phyloP scores from a whole-genome alignment of 2,797 vertebrate genomes.

The Sebastes diploproa region DNA sequence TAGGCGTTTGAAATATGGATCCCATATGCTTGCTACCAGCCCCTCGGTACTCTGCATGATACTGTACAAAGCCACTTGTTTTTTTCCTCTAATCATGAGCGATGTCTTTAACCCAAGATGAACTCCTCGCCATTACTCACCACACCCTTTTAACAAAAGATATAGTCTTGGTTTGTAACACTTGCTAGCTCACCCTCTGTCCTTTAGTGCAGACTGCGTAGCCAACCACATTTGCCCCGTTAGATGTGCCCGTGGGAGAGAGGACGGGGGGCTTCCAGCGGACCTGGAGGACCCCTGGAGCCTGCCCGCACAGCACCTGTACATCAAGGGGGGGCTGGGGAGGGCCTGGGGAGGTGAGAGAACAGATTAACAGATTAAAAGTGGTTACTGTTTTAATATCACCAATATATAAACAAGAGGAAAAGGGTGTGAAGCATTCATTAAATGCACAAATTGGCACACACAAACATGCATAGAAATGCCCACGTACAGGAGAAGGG shows the following conservation, averaged over 20 bases:
- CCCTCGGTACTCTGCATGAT: not conserved
- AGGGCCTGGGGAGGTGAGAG: conserved; percentile 83
- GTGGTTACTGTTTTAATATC: not conserved
- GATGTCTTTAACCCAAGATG: conserved; percentile 1
- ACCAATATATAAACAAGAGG: not conserved
- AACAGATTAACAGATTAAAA: not conserved
- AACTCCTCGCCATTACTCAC: not conserved
- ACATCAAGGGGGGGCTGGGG: conserved; percentile 93
- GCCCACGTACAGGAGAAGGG: conserved; percentile 6
- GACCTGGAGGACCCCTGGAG: conserved; percentile 87
- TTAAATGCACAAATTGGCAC: conserved; percentile 45
- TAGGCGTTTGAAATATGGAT: not conserved
- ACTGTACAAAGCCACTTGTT: not conserved
- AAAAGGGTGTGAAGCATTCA: conserved; percentile 47
- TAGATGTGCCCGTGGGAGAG: conserved; percentile 89
- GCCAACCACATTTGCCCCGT: conserved; percentile 92
- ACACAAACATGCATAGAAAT: conserved; percentile 59
- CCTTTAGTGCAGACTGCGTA: conserved; percentile 95
- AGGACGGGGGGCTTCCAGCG: conserved; percentile 91
- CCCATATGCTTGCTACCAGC: not conserved
- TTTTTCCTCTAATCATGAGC: not conserved
- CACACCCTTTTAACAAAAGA: not conserved
- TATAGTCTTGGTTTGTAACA: not conserved
- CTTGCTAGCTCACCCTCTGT: conserved; percentile 85
- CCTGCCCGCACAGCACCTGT: conserved; percentile 87